phyloP scores from a whole-genome alignment of 1,140 invertebrate species.

The Rhopalosiphum maidis region DNA sequence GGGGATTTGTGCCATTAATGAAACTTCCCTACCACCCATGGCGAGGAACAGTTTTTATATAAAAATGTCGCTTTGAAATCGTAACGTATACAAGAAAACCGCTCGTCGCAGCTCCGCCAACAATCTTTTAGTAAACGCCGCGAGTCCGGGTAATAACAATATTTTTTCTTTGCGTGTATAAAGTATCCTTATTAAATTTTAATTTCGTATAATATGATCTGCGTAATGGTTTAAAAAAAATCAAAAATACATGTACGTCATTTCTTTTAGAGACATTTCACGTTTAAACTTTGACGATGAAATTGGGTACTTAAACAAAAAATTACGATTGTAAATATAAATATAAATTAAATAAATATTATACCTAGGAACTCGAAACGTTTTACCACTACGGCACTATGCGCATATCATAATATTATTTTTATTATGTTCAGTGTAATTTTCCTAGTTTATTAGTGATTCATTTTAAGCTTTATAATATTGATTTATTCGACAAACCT shows the following conservation, averaged over 20 bases:
- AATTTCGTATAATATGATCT: neutral
- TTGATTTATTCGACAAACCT: no score
- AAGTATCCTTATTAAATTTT: neutral
- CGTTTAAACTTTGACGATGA: no score
- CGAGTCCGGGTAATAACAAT: neutral
- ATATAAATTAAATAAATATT: no score
- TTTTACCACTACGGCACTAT: no score
- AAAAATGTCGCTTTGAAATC: neutral
- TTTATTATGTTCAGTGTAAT: no score
- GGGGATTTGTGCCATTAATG: neutral
- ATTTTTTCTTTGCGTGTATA: neutral
- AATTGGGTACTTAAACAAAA: no score
- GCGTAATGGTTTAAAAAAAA: neutral
- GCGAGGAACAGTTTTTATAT: slow-evolving; percentile 3
- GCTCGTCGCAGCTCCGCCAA: neutral
- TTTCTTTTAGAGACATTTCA: no score
- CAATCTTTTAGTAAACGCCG: neutral
- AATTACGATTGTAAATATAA: no score
- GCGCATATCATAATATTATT: no score
- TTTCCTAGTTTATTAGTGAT: no score
- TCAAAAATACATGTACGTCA: neutral
- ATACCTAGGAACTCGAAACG: no score
- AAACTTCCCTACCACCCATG: slow-evolving; percentile 39
- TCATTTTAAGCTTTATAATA: no score
- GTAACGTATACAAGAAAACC: neutral